Base-by-base conservation (phyloP, 2,888 invertebrate species). In the Gymnoscelis rufifasciata region DNA sequence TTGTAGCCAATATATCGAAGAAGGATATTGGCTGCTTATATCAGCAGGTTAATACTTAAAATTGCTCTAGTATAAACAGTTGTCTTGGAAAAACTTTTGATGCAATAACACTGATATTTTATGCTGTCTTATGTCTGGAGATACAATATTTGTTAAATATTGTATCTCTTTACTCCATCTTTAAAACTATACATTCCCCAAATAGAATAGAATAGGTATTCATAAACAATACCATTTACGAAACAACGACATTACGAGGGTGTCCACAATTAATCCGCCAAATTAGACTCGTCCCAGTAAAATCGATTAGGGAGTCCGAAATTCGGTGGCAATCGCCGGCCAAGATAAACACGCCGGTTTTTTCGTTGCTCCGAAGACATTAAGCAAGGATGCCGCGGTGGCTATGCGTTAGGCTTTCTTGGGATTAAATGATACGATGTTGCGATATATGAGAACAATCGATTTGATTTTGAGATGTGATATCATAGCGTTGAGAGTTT, bases 331-430 rank as follows among this genome's bases (percentile, higher is more conserved):
- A 74, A 83, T 82, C 83, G 78, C 78, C 71, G 74, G 66, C 68
- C 77, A 88, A 87, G 88, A 88, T 88, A 88, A 88, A 88, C 88
- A 88, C 83, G 81, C 82, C 83, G 75, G 68, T 83, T 87, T 84
- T 86, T 80, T 78, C 74, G 72, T 71, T 74, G 75, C 79, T 71
- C 72, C 78, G 73, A 86, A 88, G 88, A 88, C 88, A 88, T 88
- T 88, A 88, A 83, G 78, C 87, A 86, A 83, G 88, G 88, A 86
- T 81, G 75, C 66, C 68, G 61, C 56, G 57, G 64, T 77, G 71
- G 55, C 77, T 72, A 65, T 49, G 43, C 13, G 41, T 53, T 54
- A 3, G 15, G 19, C 4, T 19, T 33, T 10, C 1, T 7, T 7
- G 10, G 35, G 35, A 35, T 15, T n/a, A n/a, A n/a, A 35, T 14